A percentile compares a stretch with the other conserved stretches of the same genome.
phyloP scores from a whole-genome alignment of 2,113 vertebrate genomes.

The Notiomystis cincta region DNA sequence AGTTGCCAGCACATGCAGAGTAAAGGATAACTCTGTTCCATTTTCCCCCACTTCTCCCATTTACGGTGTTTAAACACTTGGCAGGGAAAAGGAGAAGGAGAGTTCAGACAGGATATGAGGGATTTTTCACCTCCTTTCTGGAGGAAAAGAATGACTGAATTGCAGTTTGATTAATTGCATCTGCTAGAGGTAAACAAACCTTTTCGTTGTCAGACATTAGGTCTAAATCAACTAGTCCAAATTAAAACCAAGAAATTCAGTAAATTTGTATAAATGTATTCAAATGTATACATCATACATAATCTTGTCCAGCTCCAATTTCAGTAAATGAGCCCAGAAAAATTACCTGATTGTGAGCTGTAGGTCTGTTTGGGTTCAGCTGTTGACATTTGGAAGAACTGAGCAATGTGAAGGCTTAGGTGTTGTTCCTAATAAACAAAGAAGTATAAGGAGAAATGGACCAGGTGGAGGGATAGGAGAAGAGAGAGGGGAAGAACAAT shows the following conservation, averaged over 20 bases:
- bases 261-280: not conserved
- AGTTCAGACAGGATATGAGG: not conserved
- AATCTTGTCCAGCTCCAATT: not conserved
- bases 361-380: not conserved
- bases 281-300: not conserved
- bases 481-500: not conserved
- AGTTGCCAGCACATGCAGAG: not conserved
- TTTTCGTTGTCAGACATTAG: not conserved
- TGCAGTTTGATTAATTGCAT: not conserved
- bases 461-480: not conserved
- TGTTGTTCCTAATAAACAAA: not conserved
- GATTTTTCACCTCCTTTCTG: not conserved
- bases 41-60: not conserved
- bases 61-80: not conserved
- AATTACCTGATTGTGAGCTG: not conserved
- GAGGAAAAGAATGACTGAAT: not conserved
- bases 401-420: not conserved
- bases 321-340: not conserved
- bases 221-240: not conserved
- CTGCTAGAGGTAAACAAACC: not conserved
- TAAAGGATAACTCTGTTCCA: not conserved
- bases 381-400: not conserved
- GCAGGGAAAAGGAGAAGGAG: not conserved
- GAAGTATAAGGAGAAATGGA: not conserved
- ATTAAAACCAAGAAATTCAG: not conserved